Evolutionary conservation across 2,113 vertebrate species (phyloP), one percentile per base, ranked within the genome.

Genomic region (Oncorhynchus gorbuscha): DNA sequence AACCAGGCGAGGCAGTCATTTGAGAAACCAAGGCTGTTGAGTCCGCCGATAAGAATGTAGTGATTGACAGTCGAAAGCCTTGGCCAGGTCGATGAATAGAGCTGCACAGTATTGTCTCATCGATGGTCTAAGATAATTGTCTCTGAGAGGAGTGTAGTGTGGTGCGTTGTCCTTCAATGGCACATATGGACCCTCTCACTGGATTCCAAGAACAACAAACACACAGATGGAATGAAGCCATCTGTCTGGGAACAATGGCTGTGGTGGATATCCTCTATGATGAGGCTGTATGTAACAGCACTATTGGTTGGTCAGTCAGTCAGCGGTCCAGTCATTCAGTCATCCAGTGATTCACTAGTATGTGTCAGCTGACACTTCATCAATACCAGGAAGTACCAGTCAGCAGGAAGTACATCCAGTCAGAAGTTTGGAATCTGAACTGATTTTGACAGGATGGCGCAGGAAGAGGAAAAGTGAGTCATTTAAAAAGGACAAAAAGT

Each of bases 321-420:
- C 28, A 16, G 39, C 2, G 12, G 71, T 39, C 26, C 65, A 26
- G 73, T 85, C 83, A 82, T 83, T 71, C 76, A 71, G 75, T 85
- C 82, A 82, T 83, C 73, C 76, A 71, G 74, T 76, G 59, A 18
- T 45, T 30, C 18, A 73, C 68, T 8, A 8, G 20, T 76, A 18
- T 55, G 85, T 77, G 62, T 86, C 86, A 87, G 7, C 20, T 55
- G 51, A 55, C 26, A 55, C 61, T 74, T 83, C 49, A 65, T 69
- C 69, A 45, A 78, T 75, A 77, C 28, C 51, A 81, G 83, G 82
- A 87, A 86, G 84, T 59, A n/a, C 26, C 45, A 81, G 76, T 90
- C 85, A 90, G 1, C 1, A 32, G 69, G 51, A 55, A 55, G 16
- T 55, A 55, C 39, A 45, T 9, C 26, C 45, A 82, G 75, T 90